Evolutionary conservation across 2,888 invertebrate species (phyloP).

Genomic region (Drosophila affinis): DNA sequence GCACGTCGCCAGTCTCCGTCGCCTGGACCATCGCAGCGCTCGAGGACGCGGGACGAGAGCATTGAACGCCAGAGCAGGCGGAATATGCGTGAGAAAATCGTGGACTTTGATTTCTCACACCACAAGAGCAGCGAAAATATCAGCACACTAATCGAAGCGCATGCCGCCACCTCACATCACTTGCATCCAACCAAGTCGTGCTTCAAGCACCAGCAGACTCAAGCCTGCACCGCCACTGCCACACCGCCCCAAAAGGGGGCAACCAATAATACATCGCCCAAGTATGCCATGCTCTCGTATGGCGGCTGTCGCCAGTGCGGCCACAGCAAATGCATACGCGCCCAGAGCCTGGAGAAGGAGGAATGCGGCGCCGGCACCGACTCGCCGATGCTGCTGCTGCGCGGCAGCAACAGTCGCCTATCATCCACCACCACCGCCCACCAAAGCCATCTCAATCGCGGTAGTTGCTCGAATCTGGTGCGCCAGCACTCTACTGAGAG

Average conservation of each 20-base stretch:
- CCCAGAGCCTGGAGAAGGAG: constrained; percentile 81
- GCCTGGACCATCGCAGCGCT: constrained; percentile 67
- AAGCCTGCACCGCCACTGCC: constrained; percentile 60
- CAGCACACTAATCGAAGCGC: constrained; percentile 62
- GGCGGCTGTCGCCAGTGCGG: constrained; percentile 81
- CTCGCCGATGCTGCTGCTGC: constrained; percentile 37
- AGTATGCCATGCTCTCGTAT: constrained; percentile 52
- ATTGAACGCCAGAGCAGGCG: constrained; percentile 79
- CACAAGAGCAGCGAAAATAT: constrained; percentile 83
- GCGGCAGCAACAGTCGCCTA: constrained; percentile 59
- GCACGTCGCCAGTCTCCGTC: constrained; percentile 81
- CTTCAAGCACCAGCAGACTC: constrained; percentile 82
- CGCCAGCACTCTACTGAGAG: constrained; percentile 81
- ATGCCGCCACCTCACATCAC: constrained; percentile 42
- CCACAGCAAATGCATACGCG: constrained; percentile 82
- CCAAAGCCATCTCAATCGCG: constrained; percentile 66
- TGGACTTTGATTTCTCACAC: constrained; percentile 84
- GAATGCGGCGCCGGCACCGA: constrained; percentile 61
- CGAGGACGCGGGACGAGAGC: constrained; percentile 80
- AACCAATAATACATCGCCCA: constrained; percentile 62
- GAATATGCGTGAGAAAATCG: constrained; percentile 82
- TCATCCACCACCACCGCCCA: constrained; percentile 44
- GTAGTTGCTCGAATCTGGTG: constrained; percentile 82
- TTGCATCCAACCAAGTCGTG: constrained; percentile 82
- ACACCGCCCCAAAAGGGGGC: constrained; percentile 22